A percentile compares a stretch with the other conserved stretches of the same genome.
phyloP scores from a whole-genome alignment of 64 coral and sea anemone genomes.

The Stichodactyla helianthus region DNA sequence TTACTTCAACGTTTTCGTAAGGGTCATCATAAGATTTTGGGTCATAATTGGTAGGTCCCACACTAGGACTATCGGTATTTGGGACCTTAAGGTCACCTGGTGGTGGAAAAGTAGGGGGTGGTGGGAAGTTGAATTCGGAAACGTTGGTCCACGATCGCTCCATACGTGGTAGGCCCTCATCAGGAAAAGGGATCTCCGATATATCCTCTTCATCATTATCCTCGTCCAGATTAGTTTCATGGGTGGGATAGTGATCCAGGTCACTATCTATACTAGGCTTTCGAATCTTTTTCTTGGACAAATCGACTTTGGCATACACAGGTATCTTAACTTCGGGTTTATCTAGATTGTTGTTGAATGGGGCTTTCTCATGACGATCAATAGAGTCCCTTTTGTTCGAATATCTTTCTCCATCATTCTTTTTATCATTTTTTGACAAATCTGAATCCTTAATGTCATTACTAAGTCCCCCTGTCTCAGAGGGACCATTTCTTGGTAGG shows the following conservation, averaged over 20 bases:
- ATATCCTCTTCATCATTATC: not conserved
- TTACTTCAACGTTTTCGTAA: not conserved
- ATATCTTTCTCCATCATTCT: not conserved
- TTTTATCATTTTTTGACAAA: not conserved
- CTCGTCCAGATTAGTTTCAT: not conserved
- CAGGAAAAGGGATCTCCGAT: constrained; percentile 1
- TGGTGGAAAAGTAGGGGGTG: not conserved
- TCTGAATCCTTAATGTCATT: not conserved
- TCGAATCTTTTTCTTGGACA: not conserved
- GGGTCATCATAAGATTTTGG: not conserved
- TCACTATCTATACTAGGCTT: not conserved
- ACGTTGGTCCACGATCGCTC: constrained; percentile 18
- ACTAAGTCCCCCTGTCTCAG: not conserved
- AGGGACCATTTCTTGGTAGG: not conserved
- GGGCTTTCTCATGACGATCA: not conserved
- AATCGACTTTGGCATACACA: constrained; percentile 24
- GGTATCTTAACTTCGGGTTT: not conserved
- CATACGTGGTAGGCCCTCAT: not conserved
- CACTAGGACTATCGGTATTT: not conserved
- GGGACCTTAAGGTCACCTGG: not conserved
- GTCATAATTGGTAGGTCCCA: not conserved
- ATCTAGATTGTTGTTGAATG: not conserved
- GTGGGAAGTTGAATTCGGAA: constrained; percentile 17
- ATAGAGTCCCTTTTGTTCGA: not conserved
- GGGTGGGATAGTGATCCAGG: not conserved